Evolutionary conservation across 2,113 vertebrate species (phyloP).

Genomic region (Zapornia atra): DNA sequence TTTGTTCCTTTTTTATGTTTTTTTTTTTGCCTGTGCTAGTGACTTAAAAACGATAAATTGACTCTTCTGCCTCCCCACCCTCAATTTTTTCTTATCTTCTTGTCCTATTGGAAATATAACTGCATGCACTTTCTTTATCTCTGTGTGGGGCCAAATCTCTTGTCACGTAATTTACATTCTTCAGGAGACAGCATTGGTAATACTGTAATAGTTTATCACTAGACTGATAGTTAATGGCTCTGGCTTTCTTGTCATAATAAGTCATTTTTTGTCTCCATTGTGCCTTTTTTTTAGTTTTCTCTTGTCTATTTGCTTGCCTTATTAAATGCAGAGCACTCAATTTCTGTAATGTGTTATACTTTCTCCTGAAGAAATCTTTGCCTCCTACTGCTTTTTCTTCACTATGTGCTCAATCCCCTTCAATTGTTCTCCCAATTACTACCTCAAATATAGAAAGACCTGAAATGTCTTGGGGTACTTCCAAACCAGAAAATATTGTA

Average conservation of each 20-base stretch:
- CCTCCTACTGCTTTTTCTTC: conserved; percentile 53
- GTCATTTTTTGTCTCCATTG: neutral
- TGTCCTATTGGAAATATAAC: conserved; percentile 16
- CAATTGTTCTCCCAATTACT: conserved; percentile 53
- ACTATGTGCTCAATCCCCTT: conserved; percentile 21
- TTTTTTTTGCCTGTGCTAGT: neutral
- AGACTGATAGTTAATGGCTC: conserved; percentile 7
- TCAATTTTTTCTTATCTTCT: neutral
- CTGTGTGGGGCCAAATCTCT: neutral
- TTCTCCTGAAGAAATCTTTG: conserved; percentile 57
- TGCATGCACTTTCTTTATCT: conserved; percentile 30
- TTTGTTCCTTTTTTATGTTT: neutral
- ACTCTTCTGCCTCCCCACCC: neutral
- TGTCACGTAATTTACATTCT: conserved; percentile 25
- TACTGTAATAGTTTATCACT: conserved; percentile 28
- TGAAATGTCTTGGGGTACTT: conserved; percentile 25
- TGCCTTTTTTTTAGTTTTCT: conserved; percentile 30
- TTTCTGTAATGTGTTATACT: conserved; percentile 31
- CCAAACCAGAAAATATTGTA: neutral
- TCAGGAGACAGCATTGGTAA: conserved; percentile 1
- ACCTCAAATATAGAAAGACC: conserved; percentile 36
- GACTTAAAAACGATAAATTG: neutral
- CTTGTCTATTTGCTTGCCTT: conserved; percentile 49
- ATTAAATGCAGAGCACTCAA: conserved; percentile 38
- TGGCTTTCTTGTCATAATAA: conserved; percentile 46